Conservation (phyloP, 2,113 vertebrate genomes). For the Mobula birostris region DNA sequence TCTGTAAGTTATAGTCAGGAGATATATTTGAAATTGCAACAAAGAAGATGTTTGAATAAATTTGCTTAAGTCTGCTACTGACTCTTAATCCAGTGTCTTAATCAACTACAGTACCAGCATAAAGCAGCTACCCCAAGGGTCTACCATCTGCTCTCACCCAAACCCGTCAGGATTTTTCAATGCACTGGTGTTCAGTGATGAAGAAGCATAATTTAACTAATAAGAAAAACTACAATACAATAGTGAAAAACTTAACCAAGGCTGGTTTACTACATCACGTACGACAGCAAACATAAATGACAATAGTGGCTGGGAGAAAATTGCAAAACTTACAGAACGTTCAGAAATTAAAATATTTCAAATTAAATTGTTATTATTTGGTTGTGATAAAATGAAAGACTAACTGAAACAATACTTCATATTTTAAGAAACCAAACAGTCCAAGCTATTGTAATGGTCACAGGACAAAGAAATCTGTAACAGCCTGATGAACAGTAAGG, state of each 20-base stretch:
- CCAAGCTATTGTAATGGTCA: neutral
- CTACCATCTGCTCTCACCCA: conserved; percentile 16
- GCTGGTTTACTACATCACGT: neutral
- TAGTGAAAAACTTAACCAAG: neutral
- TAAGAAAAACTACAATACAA: neutral
- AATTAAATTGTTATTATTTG: neutral
- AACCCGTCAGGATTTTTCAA: neutral
- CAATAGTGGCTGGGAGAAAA: neutral
- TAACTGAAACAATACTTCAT: neutral
- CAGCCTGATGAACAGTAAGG: neutral
- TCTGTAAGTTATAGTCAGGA: neutral
- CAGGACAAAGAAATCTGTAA: neutral
- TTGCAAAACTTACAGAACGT: neutral
- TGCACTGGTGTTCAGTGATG: neutral
- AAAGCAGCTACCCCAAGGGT: neutral
- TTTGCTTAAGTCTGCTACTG: neutral
- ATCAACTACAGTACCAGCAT: neutral
- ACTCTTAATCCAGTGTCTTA: conserved; percentile 1
- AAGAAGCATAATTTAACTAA: neutral
- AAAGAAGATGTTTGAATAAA: neutral
- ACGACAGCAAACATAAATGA: neutral
- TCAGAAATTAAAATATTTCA: neutral
- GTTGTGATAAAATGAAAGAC: neutral
- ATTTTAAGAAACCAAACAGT: too few relatives aligned
- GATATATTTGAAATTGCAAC: neutral